These are phyloP conservation scores for Ctenoplectra terminalis DNA, from an alignment of 1,140 invertebrate genomes.

Conservation along the genomic window DNA sequence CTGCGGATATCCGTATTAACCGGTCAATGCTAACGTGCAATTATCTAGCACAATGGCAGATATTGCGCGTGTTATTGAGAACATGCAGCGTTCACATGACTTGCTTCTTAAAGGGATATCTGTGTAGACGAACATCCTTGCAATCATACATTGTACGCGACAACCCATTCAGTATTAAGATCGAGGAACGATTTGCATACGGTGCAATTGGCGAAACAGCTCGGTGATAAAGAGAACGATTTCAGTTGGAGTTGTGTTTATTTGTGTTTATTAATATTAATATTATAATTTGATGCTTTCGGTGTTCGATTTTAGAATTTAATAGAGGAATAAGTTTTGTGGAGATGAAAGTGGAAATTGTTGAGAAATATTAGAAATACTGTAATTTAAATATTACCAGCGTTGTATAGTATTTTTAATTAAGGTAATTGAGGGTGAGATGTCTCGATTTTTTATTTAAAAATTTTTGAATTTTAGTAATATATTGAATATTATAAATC, in stretches of 20 bases:
- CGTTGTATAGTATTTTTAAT: too few relatives aligned
- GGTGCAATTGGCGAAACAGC: neutral
- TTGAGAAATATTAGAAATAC: too few relatives aligned
- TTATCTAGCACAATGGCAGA: slow-evolving; percentile 44
- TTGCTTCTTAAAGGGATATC: slow-evolving; percentile 9
- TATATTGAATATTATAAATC: too few relatives aligned
- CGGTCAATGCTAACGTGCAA: slow-evolving; percentile 43
- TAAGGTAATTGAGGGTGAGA: too few relatives aligned
- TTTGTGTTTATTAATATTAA: too few relatives aligned
- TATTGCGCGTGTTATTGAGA: slow-evolving; percentile 39
- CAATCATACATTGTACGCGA: neutral
- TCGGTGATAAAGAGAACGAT: neutral
- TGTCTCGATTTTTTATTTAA: too few relatives aligned
- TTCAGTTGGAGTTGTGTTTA: neutral
- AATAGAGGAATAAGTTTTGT: too few relatives aligned
- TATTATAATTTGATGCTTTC: too few relatives aligned
- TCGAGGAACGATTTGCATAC: neutral
- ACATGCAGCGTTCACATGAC: neutral
- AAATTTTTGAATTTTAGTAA: too few relatives aligned
- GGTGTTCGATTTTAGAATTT: too few relatives aligned
- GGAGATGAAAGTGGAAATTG: too few relatives aligned
- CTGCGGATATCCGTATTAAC: slow-evolving; percentile 46
- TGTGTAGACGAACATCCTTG: neutral
- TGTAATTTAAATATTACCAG: too few relatives aligned
- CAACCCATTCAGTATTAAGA: neutral